A percentile compares a stretch with the other conserved stretches of the same genome.
These are phyloP conservation scores for Liparis tanakae DNA, from an alignment of 2,797 vertebrate genomes.

Conservation along the genomic window DNA sequence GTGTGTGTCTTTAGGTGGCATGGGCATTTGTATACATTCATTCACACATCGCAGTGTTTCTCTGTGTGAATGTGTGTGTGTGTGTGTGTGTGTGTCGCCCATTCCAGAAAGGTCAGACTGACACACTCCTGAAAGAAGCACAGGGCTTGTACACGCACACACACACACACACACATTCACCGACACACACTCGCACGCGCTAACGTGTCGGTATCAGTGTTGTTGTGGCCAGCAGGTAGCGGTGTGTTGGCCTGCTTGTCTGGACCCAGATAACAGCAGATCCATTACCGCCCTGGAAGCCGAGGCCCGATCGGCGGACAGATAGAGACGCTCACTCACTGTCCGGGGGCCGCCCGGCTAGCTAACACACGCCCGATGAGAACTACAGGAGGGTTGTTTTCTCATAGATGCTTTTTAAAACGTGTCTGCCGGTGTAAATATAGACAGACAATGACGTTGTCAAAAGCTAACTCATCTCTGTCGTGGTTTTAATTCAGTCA, in stretches of 20 bases:
- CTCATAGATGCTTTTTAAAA: not conserved
- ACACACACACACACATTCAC: constrained; percentile 28
- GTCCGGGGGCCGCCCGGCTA: constrained; percentile 68
- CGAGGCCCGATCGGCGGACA: constrained; percentile 73
- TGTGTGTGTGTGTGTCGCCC: not conserved
- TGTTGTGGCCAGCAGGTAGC: constrained; percentile 77
- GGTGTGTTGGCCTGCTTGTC: constrained; percentile 79
- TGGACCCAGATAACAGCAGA: constrained; percentile 81
- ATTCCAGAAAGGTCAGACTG: constrained; percentile 30
- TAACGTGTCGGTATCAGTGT: constrained; percentile 62
- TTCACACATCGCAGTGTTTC: constrained; percentile 15
- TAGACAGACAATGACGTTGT: not conserved
- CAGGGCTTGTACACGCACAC: not conserved
- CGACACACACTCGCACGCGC: constrained; percentile 21
- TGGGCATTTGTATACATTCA: constrained; percentile 26
- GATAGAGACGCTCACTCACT: constrained; percentile 77
- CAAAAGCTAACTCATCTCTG: no score
- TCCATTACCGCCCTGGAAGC: constrained; percentile 81
- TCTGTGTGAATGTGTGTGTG: not conserved
- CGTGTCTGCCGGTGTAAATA: not conserved
- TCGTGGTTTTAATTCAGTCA: no score
- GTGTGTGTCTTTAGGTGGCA: constrained; percentile 7
- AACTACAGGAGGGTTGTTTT: not conserved
- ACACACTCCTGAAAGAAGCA: constrained; percentile 31
- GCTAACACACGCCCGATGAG: constrained; percentile 15